These are phyloP conservation scores for Camponotus fellah DNA, from an alignment of 2,888 invertebrate species.

Conservation along the genomic window DNA sequence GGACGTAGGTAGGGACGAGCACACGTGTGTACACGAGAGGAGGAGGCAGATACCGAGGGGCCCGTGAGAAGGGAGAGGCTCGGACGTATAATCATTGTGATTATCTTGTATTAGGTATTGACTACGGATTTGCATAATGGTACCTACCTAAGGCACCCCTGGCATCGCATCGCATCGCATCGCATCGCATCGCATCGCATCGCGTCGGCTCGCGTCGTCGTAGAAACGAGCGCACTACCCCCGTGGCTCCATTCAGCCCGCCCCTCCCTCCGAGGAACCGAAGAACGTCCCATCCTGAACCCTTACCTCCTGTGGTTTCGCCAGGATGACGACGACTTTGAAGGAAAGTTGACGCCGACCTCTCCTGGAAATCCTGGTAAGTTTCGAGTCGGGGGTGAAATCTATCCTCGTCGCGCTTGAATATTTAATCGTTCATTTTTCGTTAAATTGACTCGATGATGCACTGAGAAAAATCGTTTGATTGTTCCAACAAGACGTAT, in stretches of 20 bases:
- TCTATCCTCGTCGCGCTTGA: neutral
- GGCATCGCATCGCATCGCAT: conserved; percentile 56
- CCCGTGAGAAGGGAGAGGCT: conserved; percentile 76
- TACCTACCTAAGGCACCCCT: conserved; percentile 78
- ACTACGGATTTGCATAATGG: conserved; percentile 85
- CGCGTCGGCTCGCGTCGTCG: conserved; percentile 47
- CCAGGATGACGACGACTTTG: neutral
- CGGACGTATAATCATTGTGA: conserved; percentile 85
- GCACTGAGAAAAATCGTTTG: too few relatives aligned
- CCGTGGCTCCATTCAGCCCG: conserved; percentile 41
- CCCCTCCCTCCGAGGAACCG: conserved; percentile 27
- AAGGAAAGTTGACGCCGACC: neutral
- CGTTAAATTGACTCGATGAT: conserved; percentile 18
- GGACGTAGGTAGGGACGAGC: conserved; percentile 45
- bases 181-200: conserved; percentile 22
- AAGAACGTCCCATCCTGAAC: conserved; percentile 19
- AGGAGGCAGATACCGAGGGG: conserved; percentile 59
- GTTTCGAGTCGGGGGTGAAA: neutral
- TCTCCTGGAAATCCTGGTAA: too few relatives aligned
- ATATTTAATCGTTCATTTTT: neutral
- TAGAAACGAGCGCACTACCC: conserved; percentile 67
- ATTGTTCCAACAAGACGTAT: too few relatives aligned
- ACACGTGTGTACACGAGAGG: conserved; percentile 64
- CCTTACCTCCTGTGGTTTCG: neutral
- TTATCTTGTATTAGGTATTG: conserved; percentile 86